Evolutionary conservation across 1,140 invertebrate genomes (phyloP).

Genomic region (Drosophila aff.): DNA sequence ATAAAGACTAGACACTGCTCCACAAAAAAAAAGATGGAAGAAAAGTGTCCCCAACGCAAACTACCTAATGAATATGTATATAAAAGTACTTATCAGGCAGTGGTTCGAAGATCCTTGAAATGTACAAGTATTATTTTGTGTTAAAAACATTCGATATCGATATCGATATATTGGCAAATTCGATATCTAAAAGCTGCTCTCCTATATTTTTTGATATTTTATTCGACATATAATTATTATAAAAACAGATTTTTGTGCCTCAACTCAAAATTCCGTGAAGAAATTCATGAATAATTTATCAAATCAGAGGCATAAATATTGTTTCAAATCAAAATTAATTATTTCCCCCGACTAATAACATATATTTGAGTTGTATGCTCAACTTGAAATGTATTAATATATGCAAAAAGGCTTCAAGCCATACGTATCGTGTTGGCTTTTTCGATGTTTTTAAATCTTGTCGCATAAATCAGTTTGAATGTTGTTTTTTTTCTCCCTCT

Average conservation of each 20-base stretch:
- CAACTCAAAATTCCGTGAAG: not conserved
- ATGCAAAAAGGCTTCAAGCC: conserved; percentile 3
- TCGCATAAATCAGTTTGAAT: conserved; percentile 14
- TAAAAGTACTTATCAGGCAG: conserved; percentile 3
- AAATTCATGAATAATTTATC: conserved; percentile 1
- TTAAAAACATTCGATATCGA: not conserved
- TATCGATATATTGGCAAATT: not conserved
- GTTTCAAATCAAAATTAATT: conserved; percentile 22
- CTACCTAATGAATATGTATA: conserved; percentile 8
- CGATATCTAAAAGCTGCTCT: not conserved
- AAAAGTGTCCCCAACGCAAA: conserved; percentile 14
- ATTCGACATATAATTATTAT: not conserved
- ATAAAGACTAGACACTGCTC: not conserved
- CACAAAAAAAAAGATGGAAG: conserved; percentile 7
- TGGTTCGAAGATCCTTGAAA: conserved; percentile 1
- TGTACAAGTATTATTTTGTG: no score
- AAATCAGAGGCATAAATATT: conserved; percentile 1
- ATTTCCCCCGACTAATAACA: conserved; percentile 14
- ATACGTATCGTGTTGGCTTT: conserved; percentile 1
- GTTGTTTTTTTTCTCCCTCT: not conserved
- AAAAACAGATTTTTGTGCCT: not conserved
- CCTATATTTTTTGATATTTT: not conserved
- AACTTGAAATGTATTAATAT: conserved; percentile 16
- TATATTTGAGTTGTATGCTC: conserved; percentile 3
- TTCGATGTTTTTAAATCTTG: conserved; percentile 1